Conservation (phyloP, 2,888 invertebrate species). For the Lordiphosa fenestrarum region DNA sequence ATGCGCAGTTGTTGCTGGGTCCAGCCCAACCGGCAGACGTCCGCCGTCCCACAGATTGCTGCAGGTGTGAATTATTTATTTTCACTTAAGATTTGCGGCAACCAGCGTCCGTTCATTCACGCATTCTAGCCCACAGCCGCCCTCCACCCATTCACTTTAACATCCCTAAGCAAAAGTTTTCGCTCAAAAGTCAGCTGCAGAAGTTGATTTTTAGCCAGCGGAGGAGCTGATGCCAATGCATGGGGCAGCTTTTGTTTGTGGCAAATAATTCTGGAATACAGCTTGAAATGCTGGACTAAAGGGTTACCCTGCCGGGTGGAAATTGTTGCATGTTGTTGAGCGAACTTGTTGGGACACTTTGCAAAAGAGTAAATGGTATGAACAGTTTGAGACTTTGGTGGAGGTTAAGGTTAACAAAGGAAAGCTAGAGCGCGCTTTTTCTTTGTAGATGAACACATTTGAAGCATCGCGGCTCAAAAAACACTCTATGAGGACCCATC, state of each 20-base stretch:
- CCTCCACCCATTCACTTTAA: conserved; percentile 33
- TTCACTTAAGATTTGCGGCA: conserved; percentile 69
- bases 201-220: conserved; percentile 60
- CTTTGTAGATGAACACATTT: no score
- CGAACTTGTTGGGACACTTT: no score
- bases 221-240: conserved; percentile 26
- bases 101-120: neutral
- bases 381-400: no score
- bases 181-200: conserved; percentile 66
- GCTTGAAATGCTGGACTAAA: conserved; percentile 6
- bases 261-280: conserved; percentile 61
- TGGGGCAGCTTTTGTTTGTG: conserved; percentile 53
- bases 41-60: conserved; percentile 49
- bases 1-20: conserved; percentile 1
- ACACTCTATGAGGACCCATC: no score
- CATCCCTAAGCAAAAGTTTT: conserved; percentile 57
- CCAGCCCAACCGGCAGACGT: conserved; percentile 16
- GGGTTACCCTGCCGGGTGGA: neutral
- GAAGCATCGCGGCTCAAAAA: no score
- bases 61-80: conserved; percentile 79
- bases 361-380: no score
- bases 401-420: no score
- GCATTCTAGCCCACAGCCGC: neutral
- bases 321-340: no score
- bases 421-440: no score